A percentile compares a stretch with the other conserved stretches of the same genome.
phyloP scores from a whole-genome alignment of 2,113 vertebrate species.

The Leucoraja erinaceus region DNA sequence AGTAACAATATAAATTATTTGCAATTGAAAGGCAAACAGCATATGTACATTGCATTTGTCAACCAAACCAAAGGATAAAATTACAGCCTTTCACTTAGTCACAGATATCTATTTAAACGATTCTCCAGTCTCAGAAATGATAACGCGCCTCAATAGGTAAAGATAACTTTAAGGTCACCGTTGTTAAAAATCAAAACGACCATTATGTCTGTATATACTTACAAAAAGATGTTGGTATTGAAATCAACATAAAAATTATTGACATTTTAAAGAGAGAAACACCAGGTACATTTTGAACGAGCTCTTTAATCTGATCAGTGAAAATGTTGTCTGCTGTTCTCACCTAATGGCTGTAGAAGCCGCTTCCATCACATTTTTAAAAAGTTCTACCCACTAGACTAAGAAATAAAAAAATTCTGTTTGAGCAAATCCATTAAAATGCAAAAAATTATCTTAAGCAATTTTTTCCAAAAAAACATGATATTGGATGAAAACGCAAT shows the following conservation, averaged over 20 bases:
- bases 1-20: not conserved
- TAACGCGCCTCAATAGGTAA: not conserved
- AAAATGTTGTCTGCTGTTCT: not conserved
- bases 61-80: slow-evolving; percentile 4
- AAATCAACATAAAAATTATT: not conserved
- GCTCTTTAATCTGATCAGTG: not conserved
- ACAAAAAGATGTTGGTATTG: not conserved
- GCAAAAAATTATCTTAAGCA: not conserved
- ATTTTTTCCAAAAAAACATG: not conserved
- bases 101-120: not conserved
- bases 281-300: not conserved
- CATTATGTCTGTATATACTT: not conserved
- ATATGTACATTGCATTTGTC: not conserved
- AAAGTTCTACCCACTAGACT: not conserved
- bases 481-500: not conserved
- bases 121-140: not conserved
- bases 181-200: not conserved
- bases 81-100: not conserved
- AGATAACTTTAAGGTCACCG: not conserved
- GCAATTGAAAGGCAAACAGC: slow-evolving; percentile 4
- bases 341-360: not conserved
- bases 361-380: not conserved
- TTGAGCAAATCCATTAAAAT: not conserved
- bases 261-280: not conserved
- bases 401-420: not conserved